Base-by-base conservation (phyloP, 2,113 vertebrate species). In the Tetraodon nigroviridis region DNA sequence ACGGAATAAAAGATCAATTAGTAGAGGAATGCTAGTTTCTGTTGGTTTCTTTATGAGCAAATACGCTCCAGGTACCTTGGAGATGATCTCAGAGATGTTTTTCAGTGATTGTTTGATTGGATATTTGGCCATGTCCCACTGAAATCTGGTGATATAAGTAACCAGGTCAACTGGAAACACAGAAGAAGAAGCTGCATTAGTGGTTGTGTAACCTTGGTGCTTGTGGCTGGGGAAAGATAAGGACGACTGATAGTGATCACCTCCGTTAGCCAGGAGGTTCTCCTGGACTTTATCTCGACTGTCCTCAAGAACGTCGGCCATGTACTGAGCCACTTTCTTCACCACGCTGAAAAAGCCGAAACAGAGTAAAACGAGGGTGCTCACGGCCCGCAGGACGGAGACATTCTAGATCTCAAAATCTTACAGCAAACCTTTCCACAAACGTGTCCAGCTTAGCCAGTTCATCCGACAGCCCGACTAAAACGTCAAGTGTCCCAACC, bases 41-140 rank as follows among this genome's bases (percentile, higher is more conserved):
- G n/a, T n/a, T n/a, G n/a, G n/a, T n/a, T 8, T 37, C 2, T 37
- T 37, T 37, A 37, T 37, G 32, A 3, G 11, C 11, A 37, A 13
- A 16, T 13, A 46, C 6, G 44, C 4, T 46, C 6, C 24, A 27
- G 19, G 40, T 88, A 95, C 97, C 95, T 99, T 99, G 67, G 92
- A 92, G 85, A 99, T 92, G 74, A 99, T 99, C 89, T 99, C 97
- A 76, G 96, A 97, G 88, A 99, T 99, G 88, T 99, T 98, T 89
- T 99, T 99, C 87, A 99, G 83, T 18, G 97, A 99, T 71, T 99
- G 97, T 78, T 99, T 99, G 86, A 99, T 99, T 37, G 97, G 97
- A 51, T 99, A 99, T 83, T 99, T 99, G 27, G 97, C 97, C 97
- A 99, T 99, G 80, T 99, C 97, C 97, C 97, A 99, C 82, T 99